Conservation (phyloP, 2,797 vertebrate genomes). For the Cetoscarus ocellatus region DNA sequence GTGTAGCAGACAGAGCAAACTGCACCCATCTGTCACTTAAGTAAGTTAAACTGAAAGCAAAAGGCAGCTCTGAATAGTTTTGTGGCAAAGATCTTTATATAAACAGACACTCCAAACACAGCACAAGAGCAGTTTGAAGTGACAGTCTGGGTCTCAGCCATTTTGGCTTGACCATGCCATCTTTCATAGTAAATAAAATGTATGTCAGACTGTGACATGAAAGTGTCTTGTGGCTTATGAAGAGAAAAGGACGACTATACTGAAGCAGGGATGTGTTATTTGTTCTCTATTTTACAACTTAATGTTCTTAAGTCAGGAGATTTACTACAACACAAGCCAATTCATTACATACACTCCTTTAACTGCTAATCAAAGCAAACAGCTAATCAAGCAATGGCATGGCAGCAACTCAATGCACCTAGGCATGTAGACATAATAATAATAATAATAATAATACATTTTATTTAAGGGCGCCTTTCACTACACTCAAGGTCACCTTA, state of each 20-base stretch:
- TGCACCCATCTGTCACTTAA: constrained; percentile 62
- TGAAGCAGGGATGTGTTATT: too few relatives aligned
- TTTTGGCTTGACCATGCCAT: constrained; percentile 21
- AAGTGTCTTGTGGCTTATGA: neutral
- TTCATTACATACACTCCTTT: too few relatives aligned
- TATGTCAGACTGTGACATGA: neutral
- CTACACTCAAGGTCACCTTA: too few relatives aligned
- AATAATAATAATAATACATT: too few relatives aligned
- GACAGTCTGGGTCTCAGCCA: constrained; percentile 28
- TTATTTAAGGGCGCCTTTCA: too few relatives aligned
- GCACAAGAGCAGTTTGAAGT: constrained; percentile 37
- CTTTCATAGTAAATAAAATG: constrained; percentile 11
- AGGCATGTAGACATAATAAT: too few relatives aligned
- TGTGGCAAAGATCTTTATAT: constrained; percentile 40
- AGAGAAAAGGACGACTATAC: neutral
- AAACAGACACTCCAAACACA: constrained; percentile 56
- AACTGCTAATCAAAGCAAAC: too few relatives aligned
- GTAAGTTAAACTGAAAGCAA: constrained; percentile 65
- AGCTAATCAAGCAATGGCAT: too few relatives aligned
- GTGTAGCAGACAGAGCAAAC: constrained; percentile 43
- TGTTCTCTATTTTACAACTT: too few relatives aligned
- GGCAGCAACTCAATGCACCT: too few relatives aligned
- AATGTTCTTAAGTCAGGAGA: too few relatives aligned
- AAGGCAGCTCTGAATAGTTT: constrained; percentile 53
- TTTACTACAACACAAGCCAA: too few relatives aligned